A percentile compares a stretch with the other conserved stretches of the same genome.
These are phyloP conservation scores for Pogonophryne albipinna DNA, from an alignment of 2,797 vertebrate species.

Conservation along the genomic window DNA sequence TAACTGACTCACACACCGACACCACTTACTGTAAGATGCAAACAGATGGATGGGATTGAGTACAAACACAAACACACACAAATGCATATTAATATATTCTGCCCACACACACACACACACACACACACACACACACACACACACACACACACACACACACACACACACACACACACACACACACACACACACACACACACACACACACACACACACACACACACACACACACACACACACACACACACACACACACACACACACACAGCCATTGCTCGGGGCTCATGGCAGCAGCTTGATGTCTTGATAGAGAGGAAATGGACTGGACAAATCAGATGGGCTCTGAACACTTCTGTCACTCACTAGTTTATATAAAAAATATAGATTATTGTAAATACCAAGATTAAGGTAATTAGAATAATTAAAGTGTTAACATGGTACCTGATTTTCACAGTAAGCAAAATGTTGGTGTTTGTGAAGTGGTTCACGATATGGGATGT, in stretches of 20 bases:
- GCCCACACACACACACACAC: background rate
- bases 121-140: background rate
- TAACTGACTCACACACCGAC: background rate
- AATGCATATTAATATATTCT: background rate
- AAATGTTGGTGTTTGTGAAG: slow-evolving; percentile 6
- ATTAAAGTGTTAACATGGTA: slow-evolving; percentile 15
- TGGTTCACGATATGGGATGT: slow-evolving; percentile 2
- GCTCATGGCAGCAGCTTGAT: slow-evolving; percentile 26
- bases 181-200: background rate
- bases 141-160: background rate
- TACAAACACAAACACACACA: background rate
- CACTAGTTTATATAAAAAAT: slow-evolving; percentile 10
- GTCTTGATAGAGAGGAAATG: slow-evolving; percentile 24
- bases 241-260: background rate
- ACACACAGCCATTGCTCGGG: slow-evolving; percentile 1
- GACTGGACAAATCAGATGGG: slow-evolving; percentile 14
- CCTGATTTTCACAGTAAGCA: slow-evolving; percentile 5
- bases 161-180: background rate
- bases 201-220: background rate
- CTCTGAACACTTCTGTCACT: slow-evolving; percentile 23
- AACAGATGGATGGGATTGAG: slow-evolving; percentile 32
- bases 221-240: background rate
- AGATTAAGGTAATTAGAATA: background rate
- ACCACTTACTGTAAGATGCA: background rate
- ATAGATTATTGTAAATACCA: slow-evolving; percentile 19